Base-by-base conservation (phyloP, 2,888 invertebrate species). In the Anodontia alba region DNA sequence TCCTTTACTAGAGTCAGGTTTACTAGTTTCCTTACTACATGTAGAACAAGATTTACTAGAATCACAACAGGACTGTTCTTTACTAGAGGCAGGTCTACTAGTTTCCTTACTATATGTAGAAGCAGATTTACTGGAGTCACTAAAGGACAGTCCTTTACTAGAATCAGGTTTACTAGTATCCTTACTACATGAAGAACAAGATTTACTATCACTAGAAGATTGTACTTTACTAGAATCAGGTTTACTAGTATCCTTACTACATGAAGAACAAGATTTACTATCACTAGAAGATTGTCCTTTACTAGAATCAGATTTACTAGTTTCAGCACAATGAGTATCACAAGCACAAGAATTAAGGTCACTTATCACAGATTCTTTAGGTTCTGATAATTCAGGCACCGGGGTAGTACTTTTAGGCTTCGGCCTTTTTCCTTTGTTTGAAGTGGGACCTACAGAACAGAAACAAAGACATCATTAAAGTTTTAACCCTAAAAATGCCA, bases 361-460 rank as follows among this genome's bases (percentile, higher is more conserved):
- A 38, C 51, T 43, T 84, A 85, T 85, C 85, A 85, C 85, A 85
- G 85, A 73, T 68, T 82, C 82, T 54, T 43, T 74, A 70, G 72
- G 71, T 51, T 85, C 85, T 23, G 69, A 69, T 10, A n/a, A 17
- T 1, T 69, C 69, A 43, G 69, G 42, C 69, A 69, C 69, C 43
- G 69, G 43, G 46, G 69, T 69, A 69, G 26, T 23, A 46, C 69
- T 46, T 42, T 78, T 73, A 42, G 68, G 68, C 33, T 71, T 76
- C 5, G 12, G 38, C 42, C 77, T 83, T 49, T 80, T 82, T 43
- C 71, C 62, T 46, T 82, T 85, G 46, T 57, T 67, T n/a, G 54
- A 51, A 67, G 49, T 67, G 12, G 85, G 85, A 77, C 83, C 83
- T 83, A 57, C 0, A 83, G 62, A 36, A 15, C 3, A 42, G 67